A percentile compares a stretch with the other conserved stretches of the same genome.
These are phyloP conservation scores for Nymphalis urticae DNA, from an alignment of 2,888 invertebrate genomes.

Conservation along the genomic window DNA sequence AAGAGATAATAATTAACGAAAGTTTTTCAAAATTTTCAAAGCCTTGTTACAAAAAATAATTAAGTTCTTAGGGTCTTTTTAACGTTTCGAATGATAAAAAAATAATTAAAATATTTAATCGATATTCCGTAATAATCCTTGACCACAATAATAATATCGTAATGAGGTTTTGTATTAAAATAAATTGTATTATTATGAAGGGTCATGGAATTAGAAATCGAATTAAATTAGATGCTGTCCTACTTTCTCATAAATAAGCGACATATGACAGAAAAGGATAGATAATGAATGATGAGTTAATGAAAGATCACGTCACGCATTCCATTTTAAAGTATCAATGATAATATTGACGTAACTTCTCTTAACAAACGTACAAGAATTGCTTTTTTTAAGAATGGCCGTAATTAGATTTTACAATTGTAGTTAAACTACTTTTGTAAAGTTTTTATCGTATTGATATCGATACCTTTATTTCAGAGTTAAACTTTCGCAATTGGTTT, in stretches of 20 bases:
- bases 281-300: background rate
- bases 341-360: background rate
- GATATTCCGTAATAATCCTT: conserved; percentile 35
- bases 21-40: too few relatives aligned
- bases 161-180: conserved; percentile 22
- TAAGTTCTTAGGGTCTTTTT: conserved; percentile 3
- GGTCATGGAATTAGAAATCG: conserved; percentile 35
- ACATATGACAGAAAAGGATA: background rate
- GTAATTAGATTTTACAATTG: too few relatives aligned
- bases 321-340: background rate
- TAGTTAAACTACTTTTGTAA: too few relatives aligned
- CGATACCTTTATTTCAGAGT: too few relatives aligned
- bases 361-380: too few relatives aligned
- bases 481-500: too few relatives aligned
- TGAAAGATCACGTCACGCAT: background rate
- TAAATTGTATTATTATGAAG: conserved; percentile 23
- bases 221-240: conserved; percentile 16
- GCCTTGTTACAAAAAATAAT: conserved; percentile 6
- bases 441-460: too few relatives aligned
- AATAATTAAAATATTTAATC: conserved; percentile 19
- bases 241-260: conserved; percentile 16
- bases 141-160: conserved; percentile 29
- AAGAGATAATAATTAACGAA: background rate
- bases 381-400: too few relatives aligned
- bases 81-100: conserved; percentile 16